Evolutionary conservation across 2,113 vertebrate genomes (phyloP), one percentile per base, ranked within the genome.

Genomic region (Oceanites oceanicus): DNA sequence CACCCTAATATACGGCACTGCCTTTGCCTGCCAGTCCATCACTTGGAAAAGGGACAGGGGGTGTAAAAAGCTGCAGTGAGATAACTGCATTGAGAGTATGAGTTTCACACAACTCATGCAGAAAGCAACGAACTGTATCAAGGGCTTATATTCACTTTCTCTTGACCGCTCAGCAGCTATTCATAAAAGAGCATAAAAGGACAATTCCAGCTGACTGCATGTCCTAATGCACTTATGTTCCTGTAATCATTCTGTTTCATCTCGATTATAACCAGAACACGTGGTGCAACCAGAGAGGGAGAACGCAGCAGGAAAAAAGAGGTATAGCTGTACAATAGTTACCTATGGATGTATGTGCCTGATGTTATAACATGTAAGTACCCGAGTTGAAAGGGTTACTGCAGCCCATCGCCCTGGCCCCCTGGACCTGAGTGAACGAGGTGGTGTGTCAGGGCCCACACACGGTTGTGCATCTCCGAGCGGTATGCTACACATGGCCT

Each of bases 151-250:
- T 70, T 81, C 40, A 56, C 61, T 84, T 88, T 90, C 62, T 5
- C 4, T 25, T 87, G 66, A 14, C 92, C 2, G 2, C 73, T 71
- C 85, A 67, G 52, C 77, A 74, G 74, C 52, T 78, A 67, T 72
- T 95, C 78, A 88, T 82, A 91, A 91, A 92, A 70, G 44, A 88
- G n/a, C 29, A 45, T 36, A 58, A 80, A 94, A 79, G 88, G 94
- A 68, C 80, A 79, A 95, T 93, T 96, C 92, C 89, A 91, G 63
- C 42, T 78, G 76, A 74, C 68, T 83, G 74, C 81, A 21, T 32
- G 74, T 93, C 71, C 55, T 88, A 93, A 86, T 80, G 63, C 78
- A 92, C 71, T 90, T 73, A 76, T 27, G 42, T 86, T 70, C 53
- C 71, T 73, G 62, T 70, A 91, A 79, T 85, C 42, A 62, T 59